These are phyloP conservation scores for Eupithecia exiguata DNA, from an alignment of 2,888 invertebrate species.

Conservation along the genomic window DNA sequence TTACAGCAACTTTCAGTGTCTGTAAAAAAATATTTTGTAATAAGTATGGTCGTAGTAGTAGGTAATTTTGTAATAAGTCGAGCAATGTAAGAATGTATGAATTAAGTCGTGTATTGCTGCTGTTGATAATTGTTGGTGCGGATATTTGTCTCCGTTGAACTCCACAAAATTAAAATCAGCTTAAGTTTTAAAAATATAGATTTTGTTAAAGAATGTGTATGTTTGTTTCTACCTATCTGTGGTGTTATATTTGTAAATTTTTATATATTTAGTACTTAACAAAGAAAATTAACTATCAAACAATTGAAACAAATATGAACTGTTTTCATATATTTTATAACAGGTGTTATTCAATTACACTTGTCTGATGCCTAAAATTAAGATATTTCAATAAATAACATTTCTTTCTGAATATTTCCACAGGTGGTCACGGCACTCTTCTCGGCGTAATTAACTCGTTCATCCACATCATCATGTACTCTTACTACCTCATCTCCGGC, in stretches of 20 bases:
- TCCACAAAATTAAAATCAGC: background rate
- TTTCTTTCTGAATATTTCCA: slow-evolving; percentile 49
- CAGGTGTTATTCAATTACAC: background rate
- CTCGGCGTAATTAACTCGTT: slow-evolving; percentile 94
- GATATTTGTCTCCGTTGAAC: too few relatives aligned
- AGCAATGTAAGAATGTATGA: too few relatives aligned
- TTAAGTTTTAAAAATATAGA: background rate
- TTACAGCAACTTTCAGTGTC: too few relatives aligned
- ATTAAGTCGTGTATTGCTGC: too few relatives aligned
- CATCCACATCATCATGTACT: slow-evolving; percentile 96
- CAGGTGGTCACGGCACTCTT: slow-evolving; percentile 94
- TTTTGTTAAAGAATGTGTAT: background rate
- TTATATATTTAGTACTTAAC: too few relatives aligned
- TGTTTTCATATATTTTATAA: background rate
- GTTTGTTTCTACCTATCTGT: background rate
- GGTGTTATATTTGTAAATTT: background rate
- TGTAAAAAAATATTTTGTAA: too few relatives aligned
- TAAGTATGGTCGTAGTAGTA: too few relatives aligned
- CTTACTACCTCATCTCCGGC: slow-evolving; percentile 94
- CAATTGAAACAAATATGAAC: too few relatives aligned
- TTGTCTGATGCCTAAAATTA: background rate
- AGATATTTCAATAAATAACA: background rate
- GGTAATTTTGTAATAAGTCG: too few relatives aligned
- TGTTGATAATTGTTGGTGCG: too few relatives aligned
- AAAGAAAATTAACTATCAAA: too few relatives aligned